Evolutionary conservation across 2,888 invertebrate species (phyloP), one percentile per base, ranked within the genome.

Genomic region (Boloria selene): DNA sequence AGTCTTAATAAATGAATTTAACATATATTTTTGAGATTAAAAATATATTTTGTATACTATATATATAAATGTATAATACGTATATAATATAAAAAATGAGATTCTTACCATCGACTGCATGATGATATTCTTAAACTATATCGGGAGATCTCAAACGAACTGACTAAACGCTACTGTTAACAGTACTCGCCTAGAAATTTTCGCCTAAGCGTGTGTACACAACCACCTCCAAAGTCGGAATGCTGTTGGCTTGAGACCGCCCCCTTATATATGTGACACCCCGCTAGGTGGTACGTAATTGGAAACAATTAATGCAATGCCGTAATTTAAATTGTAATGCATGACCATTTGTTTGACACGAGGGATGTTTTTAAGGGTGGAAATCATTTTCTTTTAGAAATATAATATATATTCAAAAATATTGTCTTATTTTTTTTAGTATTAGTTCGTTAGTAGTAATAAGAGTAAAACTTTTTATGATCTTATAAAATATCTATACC

Each of bases 141-240:
- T 84, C 73, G 77, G 78, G 91, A 91, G 91, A 92, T 92, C 91
- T 90, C 90, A 92, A 92, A 92, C 91, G 90, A 92, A 92, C 92
- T 92, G 85, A 81, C 88, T 83, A 85, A 85, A 88, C 92, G 92
- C 92, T 92, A 88, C 92, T 91, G 90, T 51, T 70, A 70, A 79
- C 91, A 91, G 91, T 86, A 92, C 90, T 92, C 92, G 92, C 90
- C 83, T 85, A 86, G 90, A 85, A 86, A 92, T 79, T 92, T 91
- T 87, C 92, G 91, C 83, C 92, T 92, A 92, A 91, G 91, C 77
- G 89, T 86, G 87, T 81, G 82, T 78, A 79, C 81, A 76, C 85
- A 83, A 87, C 85, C 77, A 88, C 85, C 80, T 81, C 83, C 81
- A 80, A 76, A 83, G 82, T 86, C 81, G 85, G 90, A 90, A 90